phyloP scores from a whole-genome alignment of 2,888 invertebrate genomes.

The Ornithoptera alexandrae region DNA sequence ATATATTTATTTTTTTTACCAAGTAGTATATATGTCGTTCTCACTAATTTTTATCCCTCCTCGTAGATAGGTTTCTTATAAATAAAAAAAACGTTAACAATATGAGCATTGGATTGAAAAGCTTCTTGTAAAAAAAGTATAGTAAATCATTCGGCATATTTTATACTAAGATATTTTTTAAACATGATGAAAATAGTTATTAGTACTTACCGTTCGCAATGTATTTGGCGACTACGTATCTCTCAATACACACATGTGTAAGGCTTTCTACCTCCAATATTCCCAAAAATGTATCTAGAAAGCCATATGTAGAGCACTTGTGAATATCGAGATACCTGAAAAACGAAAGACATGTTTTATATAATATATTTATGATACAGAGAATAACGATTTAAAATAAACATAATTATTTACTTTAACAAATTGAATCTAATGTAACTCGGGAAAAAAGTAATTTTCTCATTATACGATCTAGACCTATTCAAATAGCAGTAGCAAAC shows the following conservation, averaged over 20 bases:
- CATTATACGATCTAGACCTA: too few species aligned
- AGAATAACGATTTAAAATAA: not conserved
- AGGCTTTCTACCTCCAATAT: slow-evolving; percentile 70
- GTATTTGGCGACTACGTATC: slow-evolving; percentile 68
- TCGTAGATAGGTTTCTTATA: too few species aligned
- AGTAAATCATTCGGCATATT: not conserved
- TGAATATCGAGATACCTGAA: slow-evolving; percentile 18
- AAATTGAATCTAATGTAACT: too few species aligned
- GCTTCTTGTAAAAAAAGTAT: too few species aligned
- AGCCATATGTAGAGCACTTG: slow-evolving; percentile 38
- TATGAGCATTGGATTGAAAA: too few species aligned
- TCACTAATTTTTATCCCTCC: too few species aligned
- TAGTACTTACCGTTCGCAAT: slow-evolving; percentile 56
- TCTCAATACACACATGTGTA: slow-evolving; percentile 70
- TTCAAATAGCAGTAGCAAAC: too few species aligned
- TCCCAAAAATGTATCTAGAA: slow-evolving; percentile 68
- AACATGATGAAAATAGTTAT: not conserved
- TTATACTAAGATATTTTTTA: not conserved
- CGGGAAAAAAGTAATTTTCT: too few species aligned
- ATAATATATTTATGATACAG: not conserved
- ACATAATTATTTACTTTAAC: too few species aligned
- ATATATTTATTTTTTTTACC: too few species aligned
- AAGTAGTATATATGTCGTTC: too few species aligned
- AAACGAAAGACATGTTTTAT: not conserved
- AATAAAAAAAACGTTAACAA: too few species aligned